Conservation (phyloP, 2,797 vertebrate genomes). For the Gambelia wislizenii region DNA sequence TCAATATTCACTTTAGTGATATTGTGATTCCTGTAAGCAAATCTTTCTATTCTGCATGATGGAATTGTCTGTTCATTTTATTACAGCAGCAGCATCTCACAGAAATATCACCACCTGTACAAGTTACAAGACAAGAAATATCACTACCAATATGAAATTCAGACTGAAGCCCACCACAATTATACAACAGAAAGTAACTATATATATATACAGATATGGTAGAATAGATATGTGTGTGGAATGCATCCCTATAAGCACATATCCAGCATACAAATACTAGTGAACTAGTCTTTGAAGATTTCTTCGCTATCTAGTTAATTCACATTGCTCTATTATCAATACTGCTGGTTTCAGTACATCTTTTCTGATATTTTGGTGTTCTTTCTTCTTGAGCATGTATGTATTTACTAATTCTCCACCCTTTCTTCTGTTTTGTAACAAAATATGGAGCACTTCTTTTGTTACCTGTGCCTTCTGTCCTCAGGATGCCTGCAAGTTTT, state of each 20-base stretch:
- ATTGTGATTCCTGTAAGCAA: slow-evolving; percentile 23
- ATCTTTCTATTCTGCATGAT: slow-evolving; percentile 28
- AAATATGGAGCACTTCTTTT: no score
- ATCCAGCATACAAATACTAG: neutral
- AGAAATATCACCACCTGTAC: slow-evolving; percentile 3
- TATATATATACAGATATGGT: neutral
- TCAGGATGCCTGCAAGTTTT: no score
- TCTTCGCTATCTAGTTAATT: neutral
- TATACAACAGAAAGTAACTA: neutral
- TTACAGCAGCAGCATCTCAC: slow-evolving; percentile 4
- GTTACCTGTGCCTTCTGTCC: no score
- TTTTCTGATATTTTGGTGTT: no score
- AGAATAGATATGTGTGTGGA: neutral
- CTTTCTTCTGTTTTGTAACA: neutral
- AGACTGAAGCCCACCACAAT: neutral
- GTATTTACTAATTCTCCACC: neutral
- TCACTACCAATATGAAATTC: neutral
- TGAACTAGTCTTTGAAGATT: neutral
- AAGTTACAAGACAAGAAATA: neutral
- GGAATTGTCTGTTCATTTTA: slow-evolving; percentile 1
- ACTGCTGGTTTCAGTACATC: neutral
- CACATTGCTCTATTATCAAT: neutral
- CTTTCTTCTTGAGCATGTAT: no score
- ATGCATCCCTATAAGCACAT: neutral
- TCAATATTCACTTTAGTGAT: neutral